phyloP scores from a whole-genome alignment of 2,113 vertebrate genomes.

The Dinomys branickii region DNA sequence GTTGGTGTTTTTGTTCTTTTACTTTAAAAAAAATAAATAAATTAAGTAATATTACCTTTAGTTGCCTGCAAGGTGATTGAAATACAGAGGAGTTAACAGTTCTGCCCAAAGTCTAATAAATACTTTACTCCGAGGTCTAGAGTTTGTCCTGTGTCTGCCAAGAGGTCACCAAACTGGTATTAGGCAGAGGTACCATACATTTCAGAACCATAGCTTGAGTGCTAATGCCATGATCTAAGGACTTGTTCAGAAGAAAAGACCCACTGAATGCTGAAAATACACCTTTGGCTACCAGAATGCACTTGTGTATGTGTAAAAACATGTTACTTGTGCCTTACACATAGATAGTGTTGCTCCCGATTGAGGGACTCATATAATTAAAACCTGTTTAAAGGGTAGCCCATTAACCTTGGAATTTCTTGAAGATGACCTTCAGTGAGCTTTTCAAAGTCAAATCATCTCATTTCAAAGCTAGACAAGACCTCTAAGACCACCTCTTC shows the following conservation, averaged over 20 bases:
- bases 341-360: neutral
- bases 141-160: neutral
- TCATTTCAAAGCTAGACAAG: neutral
- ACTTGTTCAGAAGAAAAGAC: neutral
- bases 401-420: neutral
- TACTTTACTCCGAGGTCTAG: neutral
- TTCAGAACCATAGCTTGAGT: neutral
- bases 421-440: neutral
- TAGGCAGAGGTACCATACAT: neutral
- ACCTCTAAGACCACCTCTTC: neutral
- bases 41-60: neutral
- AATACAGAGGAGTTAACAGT: neutral
- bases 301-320: neutral
- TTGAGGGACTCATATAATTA: fast-evolving
- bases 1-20: too few relatives aligned
- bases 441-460: neutral
- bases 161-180: neutral
- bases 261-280: neutral
- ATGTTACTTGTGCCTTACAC: fast-evolving
- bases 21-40: too few relatives aligned
- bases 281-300: neutral
- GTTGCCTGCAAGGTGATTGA: neutral
- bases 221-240: neutral
- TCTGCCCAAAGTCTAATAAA: neutral
- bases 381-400: neutral